Percentiles rank a stretch among this genome's conserved stretches.
Conservation (phyloP, 2,888 invertebrate genomes). For the Limulus polyphemus region DNA sequence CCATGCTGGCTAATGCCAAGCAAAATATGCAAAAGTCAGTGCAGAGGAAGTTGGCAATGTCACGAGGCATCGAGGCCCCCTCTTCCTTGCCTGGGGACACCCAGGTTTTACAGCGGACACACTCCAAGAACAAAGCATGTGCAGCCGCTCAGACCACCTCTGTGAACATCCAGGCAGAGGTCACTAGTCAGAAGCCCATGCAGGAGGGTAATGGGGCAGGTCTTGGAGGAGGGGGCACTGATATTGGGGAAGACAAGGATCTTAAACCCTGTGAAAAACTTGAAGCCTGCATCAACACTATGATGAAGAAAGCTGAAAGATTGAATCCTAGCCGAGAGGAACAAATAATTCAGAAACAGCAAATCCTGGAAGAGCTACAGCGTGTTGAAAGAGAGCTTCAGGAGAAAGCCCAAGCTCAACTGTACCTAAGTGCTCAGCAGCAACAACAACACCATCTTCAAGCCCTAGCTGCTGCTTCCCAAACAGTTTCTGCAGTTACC, state of each 20-base stretch:
- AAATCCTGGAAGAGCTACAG: slow-evolving; percentile 54
- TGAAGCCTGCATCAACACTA: slow-evolving; percentile 37
- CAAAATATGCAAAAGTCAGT: slow-evolving; percentile 9
- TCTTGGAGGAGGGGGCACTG: slow-evolving; percentile 9
- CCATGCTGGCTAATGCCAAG: slow-evolving; percentile 11
- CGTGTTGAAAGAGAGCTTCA: slow-evolving; percentile 55
- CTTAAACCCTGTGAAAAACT: slow-evolving; percentile 35
- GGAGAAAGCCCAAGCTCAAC: slow-evolving; percentile 37
- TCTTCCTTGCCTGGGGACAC: slow-evolving; percentile 18
- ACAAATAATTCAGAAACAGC: slow-evolving; percentile 53
- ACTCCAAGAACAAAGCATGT: slow-evolving; percentile 11
- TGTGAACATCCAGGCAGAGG: slow-evolving; percentile 14
- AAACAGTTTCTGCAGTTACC: slow-evolving; percentile 7
- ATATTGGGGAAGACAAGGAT: slow-evolving; percentile 16
- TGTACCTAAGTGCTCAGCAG: slow-evolving; percentile 31
- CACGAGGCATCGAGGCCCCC: slow-evolving; percentile 14
- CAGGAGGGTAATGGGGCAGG: slow-evolving; percentile 12
- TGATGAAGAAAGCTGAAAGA: slow-evolving; percentile 35
- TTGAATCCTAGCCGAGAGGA: slow-evolving; percentile 40
- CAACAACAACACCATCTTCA: slow-evolving; percentile 30
- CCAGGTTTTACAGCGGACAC: slow-evolving; percentile 1
- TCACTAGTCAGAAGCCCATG: slow-evolving; percentile 5
- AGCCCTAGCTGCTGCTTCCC: slow-evolving; percentile 15
- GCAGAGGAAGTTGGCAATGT: slow-evolving; percentile 12
- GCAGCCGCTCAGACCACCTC: slow-evolving; percentile 21